Evolutionary conservation across 2,113 vertebrate species (phyloP), one percentile per base, ranked within the genome.

Genomic region (Hippocampus mohnikei): DNA sequence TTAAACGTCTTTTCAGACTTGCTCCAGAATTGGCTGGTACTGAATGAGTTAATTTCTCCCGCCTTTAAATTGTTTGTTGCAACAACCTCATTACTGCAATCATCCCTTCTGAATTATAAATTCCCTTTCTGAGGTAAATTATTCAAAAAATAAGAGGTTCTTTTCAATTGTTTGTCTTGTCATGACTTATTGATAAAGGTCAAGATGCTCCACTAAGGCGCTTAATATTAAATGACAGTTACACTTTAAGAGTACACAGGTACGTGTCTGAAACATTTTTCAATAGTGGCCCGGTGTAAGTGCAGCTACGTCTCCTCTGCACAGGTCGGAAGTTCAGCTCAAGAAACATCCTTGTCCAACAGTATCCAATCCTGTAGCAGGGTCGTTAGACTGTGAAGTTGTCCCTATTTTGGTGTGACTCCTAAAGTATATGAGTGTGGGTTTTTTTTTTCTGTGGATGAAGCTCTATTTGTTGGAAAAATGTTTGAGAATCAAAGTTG

Each of bases 181-280:
- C 79, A 78, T 88, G 53, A 85, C 64, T 84, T 85, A 90, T 87
- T 87, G 55, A 87, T 79, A 46, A 56, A 66, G 71, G 77, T 85
- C 76, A 77, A 80, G 81, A 78, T 60, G 76, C 67, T 79, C 65
- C 69, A 63, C 70, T 3, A 29, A 62, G 62, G 65, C 81, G 77
- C 85, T 88, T 84, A 86, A 88, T 90, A 90, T 88, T 90, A 84
- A 87, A 87, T 88, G 83, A 86, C 82, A 87, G 78, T 81, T 81
- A 81, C 68, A 58, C 69, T 83, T 77, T 37, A 37, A 85, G 83
- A 84, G 82, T 81, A 79, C 72, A 73, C 73, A 64, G 50, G 72
- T 80, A 33, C 73, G 72, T 76, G 79, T 81, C 66, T 80, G 67
- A 70, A 76, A 83, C 71, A 82, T 67, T 78, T 85, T 74, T 76